Evolutionary conservation across 2,888 invertebrate species (phyloP).

Genomic region (Watsonalla binaria): DNA sequence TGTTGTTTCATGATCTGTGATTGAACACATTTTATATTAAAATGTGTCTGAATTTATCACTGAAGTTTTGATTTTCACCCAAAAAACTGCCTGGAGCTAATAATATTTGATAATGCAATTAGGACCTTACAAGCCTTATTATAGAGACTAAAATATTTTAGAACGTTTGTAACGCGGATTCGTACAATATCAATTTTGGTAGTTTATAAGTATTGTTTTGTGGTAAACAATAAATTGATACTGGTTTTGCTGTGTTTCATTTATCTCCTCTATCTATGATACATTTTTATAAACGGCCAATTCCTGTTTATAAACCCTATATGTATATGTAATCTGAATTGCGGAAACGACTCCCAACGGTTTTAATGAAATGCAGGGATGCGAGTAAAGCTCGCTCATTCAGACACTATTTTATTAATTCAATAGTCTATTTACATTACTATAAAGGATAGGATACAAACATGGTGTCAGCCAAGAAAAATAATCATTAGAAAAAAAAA

Average conservation of each 20-base stretch:
- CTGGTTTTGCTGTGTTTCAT: constrained; percentile 69
- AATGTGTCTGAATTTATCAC: constrained; percentile 54
- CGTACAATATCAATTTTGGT: constrained; percentile 2
- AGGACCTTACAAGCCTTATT: not conserved
- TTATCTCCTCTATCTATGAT: constrained; percentile 9
- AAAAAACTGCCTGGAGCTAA: constrained; percentile 11
- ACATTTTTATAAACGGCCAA: too few species aligned
- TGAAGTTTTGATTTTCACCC: constrained; percentile 57
- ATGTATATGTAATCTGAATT: too few species aligned
- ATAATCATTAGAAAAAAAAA: too few species aligned
- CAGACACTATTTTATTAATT: too few species aligned
- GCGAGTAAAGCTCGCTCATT: too few species aligned
- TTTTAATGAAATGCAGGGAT: too few species aligned
- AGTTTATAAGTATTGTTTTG: constrained; percentile 35
- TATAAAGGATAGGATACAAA: too few species aligned
- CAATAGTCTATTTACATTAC: too few species aligned
- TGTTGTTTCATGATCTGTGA: constrained; percentile 55
- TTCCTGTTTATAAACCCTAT: too few species aligned
- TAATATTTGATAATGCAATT: constrained; percentile 6
- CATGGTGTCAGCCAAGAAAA: too few species aligned
- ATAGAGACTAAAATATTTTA: not conserved
- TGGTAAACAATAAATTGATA: constrained; percentile 59
- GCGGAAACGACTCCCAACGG: too few species aligned
- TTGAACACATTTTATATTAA: constrained; percentile 74
- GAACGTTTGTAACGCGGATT: too few species aligned